Evolutionary conservation across 1,140 invertebrate genomes (phyloP), one percentile per base, ranked within the genome.

Genomic region (Belonocnema kinseyi): DNA sequence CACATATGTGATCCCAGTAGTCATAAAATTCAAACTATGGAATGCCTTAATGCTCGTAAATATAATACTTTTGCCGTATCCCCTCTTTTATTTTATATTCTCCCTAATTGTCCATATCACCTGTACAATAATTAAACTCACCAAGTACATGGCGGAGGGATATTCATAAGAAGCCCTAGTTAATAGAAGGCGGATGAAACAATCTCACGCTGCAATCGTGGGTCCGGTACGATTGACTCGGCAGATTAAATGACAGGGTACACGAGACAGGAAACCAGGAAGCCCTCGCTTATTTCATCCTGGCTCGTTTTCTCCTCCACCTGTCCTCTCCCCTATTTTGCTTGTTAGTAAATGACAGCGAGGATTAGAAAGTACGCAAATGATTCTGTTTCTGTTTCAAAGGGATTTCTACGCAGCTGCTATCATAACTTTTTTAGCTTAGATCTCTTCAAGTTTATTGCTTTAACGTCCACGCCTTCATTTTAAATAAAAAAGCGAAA

Each of bases 181-280:
- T 73, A 46, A 72, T 51, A 74, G 52, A n/a, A 75, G 75, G 56
- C 58, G 77, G 75, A 80, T 77, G 80, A 82, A 82, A 73, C 19
- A 66, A 66, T 66, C 61, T 66, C 17, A 7, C 17, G 13, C 21
- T 33, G 21, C 21, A 13, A 26, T 26, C 61, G 33, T 16, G 61
- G 21, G 12, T 66, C 33, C 77, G 77, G 56, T 74, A 54, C 74
- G 50, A 66, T 40, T 16, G 17, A 46, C 5, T 46, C 58, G 77
- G 50, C 70, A 76, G 79, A 77, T 85, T 79, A 84, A 46, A 46
- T 46, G 40, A 10, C 40, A 46, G 40, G 40, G 40, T 82, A 82
- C 81, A 80, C 82, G 82, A 85, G 56, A 80, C 78, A 85, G 85
- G 85, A 86, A 88, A 87, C 87, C 83, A 86, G 85, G 80, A 84